phyloP scores from a whole-genome alignment of 2,797 vertebrate species.

The Takifugu rubripes region DNA sequence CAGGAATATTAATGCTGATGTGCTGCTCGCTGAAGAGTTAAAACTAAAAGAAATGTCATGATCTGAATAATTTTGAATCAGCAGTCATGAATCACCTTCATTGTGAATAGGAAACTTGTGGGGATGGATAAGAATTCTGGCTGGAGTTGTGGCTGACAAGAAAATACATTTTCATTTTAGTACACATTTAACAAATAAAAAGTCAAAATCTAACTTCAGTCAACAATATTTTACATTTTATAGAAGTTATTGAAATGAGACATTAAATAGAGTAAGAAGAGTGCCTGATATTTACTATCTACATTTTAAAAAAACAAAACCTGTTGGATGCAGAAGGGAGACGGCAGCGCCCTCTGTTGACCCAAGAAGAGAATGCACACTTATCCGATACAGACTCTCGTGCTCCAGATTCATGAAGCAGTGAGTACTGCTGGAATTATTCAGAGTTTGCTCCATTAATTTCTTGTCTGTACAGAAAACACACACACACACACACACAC shows the following conservation, averaged over 20 bases:
- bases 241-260: too few relatives aligned
- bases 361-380: slow-evolving; percentile 72
- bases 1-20: too few relatives aligned
- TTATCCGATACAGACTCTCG: slow-evolving; percentile 77
- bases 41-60: neutral
- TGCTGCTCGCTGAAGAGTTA: too few relatives aligned
- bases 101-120: slow-evolving; percentile 65
- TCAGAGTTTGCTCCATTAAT: slow-evolving; percentile 61
- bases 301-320: slow-evolving; percentile 14
- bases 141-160: slow-evolving; percentile 64
- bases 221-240: too few relatives aligned
- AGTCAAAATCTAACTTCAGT: neutral
- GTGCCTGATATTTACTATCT: too few relatives aligned
- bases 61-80: neutral
- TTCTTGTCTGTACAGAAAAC: slow-evolving; percentile 62
- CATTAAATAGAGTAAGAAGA: too few relatives aligned
- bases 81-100: slow-evolving; percentile 65
- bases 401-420: slow-evolving; percentile 75
- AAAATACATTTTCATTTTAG: neutral
- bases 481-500: slow-evolving; percentile 12
- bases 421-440: slow-evolving; percentile 69
- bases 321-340: slow-evolving; percentile 81
- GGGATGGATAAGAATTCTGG: slow-evolving; percentile 67
- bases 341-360: slow-evolving; percentile 77
- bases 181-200: neutral